Base-by-base conservation (phyloP, 2,888 invertebrate genomes). In the Agrotis puta region DNA sequence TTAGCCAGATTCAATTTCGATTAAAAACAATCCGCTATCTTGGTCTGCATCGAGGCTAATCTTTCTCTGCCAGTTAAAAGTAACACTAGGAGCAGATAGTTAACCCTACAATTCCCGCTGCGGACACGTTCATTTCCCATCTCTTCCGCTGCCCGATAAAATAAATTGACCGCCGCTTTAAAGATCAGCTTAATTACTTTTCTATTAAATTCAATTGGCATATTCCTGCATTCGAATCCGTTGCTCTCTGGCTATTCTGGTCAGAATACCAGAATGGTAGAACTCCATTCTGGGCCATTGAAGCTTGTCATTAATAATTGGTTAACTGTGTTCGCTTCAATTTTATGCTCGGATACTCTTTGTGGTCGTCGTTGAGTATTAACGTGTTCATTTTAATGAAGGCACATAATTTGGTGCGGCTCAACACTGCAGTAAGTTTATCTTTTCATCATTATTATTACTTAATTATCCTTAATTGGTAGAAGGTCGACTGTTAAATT, bases 251-350 rank as follows among this genome's bases (percentile, higher is more conserved):
- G 6, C 18, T 14, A 54, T 71, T 62, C 57, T 70, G 64, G 61
- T 18, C 68, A 71, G 68, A 68, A 61, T 63, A 39, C 43, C n/a
- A 9, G 1, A 1, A 9, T 9, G 67, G 2, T 71, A 71, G 68
- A 64, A 63, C 64, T 67, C 43, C 68, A 77, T 79, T 82, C 70
- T 75, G 67, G 64, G 66, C 33, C 75, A 69, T 74, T 80, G 84
- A 67, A 82, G 79, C 81, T 74, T 79, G 69, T 81, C 83, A 85
- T 87, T 86, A 85, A 84, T 88, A 83, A 87, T 88, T 85, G 77
- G 82, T 85, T 82, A 87, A 88, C 87, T 84, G 83, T 86, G 79
- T 84, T 65, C 82, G 74, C 66, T 87, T 86, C 77, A 83, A 87
- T 89, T 90, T 87, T 83, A 83, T 84, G 83, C 84, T 73, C 63